These are phyloP conservation scores for Manacus vitellinus DNA, from an alignment of 2,113 vertebrate genomes.

Conservation along the genomic window DNA sequence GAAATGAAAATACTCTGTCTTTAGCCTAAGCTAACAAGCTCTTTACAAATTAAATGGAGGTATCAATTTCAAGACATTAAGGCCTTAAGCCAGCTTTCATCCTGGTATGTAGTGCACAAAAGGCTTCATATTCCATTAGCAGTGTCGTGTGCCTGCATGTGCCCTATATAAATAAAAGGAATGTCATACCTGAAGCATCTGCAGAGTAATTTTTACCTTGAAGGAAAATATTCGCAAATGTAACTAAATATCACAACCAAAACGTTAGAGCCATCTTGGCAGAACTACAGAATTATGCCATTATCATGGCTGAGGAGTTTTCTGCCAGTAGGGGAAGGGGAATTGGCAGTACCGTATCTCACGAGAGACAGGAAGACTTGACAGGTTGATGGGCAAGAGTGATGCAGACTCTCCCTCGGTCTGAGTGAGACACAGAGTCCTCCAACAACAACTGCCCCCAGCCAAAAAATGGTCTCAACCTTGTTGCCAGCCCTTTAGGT, in stretches of 20 bases:
- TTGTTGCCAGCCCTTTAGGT: neutral
- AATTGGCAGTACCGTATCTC: neutral
- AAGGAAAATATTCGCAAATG: neutral
- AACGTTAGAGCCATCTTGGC: neutral
- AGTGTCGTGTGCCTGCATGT: neutral
- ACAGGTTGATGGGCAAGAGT: neutral
- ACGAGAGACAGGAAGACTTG: neutral
- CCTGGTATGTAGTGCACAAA: neutral
- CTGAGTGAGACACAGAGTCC: neutral
- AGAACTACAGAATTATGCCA: neutral
- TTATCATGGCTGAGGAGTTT: neutral
- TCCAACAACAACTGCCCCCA: neutral
- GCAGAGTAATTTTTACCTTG: neutral
- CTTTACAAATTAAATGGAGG: neutral
- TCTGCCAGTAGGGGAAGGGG: neutral
- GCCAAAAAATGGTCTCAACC: neutral
- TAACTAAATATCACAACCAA: neutral
- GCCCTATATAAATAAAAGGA: neutral
- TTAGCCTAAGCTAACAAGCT: neutral
- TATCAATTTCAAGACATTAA: neutral
- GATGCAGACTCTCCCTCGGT: neutral
- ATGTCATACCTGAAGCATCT: neutral
- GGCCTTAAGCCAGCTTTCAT: neutral
- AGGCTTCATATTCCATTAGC: neutral
- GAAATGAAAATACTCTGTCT: neutral